Base-by-base conservation (phyloP, 2,797 vertebrate genomes). In the Malurus leucopterus region DNA sequence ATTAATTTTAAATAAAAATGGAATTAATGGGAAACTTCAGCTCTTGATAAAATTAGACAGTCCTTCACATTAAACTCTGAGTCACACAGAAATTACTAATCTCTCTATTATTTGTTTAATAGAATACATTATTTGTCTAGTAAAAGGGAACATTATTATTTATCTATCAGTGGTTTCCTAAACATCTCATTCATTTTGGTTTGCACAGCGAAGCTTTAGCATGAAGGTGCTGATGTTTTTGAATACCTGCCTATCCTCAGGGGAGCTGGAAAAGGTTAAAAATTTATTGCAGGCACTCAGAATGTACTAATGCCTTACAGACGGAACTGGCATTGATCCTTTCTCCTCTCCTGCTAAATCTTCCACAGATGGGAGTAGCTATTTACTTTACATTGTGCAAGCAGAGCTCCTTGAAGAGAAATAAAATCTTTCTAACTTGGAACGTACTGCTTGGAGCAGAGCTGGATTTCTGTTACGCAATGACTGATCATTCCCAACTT, bases 201-300 rank as follows among this genome's bases (percentile, higher is more conserved):
- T 93, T 88, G 77, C 49, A 55, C 44, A 84, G 55, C 17, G 59
- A 82, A 90, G 84, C 17, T 51, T 61, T 62, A 87, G 71, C 53
- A 84, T 88, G 41, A 91, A 26, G 55, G 34, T 74, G 54, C 46
- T 91, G 75, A 69, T 91, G 77, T 89, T 90, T 94, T 64, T 90
- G 40, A 91, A 78, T 86, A 76, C 41, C 57, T 86, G n/a, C 17
- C 47, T 34, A 55, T 72, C 91, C 75, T 83, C 30, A 49, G 49
- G 75, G 91, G 93, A 85, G 22, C 54, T 92, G 86, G 78, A 80
- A 95, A 95, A 95, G 81, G 89, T 93, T 94, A 92, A 86, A 92
- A 80, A 69, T 71, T 85, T 89, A 94, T 92, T 89, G 93, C 77
- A 77, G 63, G 50, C 81, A 51, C 49, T 91, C 71, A 10, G 13